These are phyloP conservation scores for Opisthograptis luteolata DNA, from an alignment of 2,888 invertebrate genomes.

Conservation along the genomic window DNA sequence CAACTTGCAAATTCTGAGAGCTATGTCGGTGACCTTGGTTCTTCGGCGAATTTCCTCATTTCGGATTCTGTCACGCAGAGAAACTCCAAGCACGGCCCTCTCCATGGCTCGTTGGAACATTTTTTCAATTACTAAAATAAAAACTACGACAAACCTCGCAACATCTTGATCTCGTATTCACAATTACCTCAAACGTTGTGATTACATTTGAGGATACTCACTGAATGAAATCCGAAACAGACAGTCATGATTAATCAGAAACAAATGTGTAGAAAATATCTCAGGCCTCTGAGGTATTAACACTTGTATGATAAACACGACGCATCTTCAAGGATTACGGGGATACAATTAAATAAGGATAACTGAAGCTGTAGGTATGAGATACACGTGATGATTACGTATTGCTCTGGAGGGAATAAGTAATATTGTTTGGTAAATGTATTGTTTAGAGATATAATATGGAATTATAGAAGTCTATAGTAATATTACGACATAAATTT, in stretches of 20 bases:
- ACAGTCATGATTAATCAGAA: constrained; percentile 9
- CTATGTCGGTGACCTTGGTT: no score
- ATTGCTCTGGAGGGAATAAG: not conserved
- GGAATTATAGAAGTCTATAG: no score
- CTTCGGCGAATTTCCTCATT: no score
- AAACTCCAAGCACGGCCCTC: no score
- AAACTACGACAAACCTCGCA: no score
- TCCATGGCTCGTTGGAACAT: no score
- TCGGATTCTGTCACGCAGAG: no score
- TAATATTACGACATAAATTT: no score
- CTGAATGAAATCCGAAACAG: not conserved
- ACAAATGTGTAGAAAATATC: constrained; percentile 31
- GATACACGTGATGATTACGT: constrained; percentile 17
- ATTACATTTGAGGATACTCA: not conserved
- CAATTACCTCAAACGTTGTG: not conserved
- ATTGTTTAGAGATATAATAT: not conserved
- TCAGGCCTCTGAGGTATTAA: constrained; percentile 25
- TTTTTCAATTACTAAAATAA: no score
- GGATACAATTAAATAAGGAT: constrained; percentile 20
- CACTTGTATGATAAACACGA: constrained; percentile 25
- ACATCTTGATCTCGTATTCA: no score
- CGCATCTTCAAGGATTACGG: constrained; percentile 25
- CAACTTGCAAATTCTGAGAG: no score
- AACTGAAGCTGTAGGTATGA: constrained; percentile 4
- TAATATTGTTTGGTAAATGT: constrained; percentile 3